Base-by-base conservation (phyloP, 2,113 vertebrate genomes). In the Aspidoscelis tigris region DNA sequence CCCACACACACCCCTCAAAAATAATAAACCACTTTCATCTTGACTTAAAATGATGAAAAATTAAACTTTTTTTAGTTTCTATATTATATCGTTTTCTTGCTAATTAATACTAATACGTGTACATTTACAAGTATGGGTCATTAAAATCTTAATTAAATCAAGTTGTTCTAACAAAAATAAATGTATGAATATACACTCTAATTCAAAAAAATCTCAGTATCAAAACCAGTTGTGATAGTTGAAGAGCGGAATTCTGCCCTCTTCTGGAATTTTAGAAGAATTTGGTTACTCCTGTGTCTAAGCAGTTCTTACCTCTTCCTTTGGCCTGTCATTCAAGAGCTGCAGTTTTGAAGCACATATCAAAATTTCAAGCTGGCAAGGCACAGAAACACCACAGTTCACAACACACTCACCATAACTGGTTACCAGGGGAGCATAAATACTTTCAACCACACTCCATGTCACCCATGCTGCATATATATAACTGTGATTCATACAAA, bases 241-340 rank as follows among this genome's bases (percentile, higher is more conserved):
- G 84, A 93, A 93, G 65, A 79, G 87, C 41, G 87, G 85, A 93
- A 93, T 26, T 85, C 83, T 93, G 94, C 90, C 93, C 92, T 93
- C 94, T 94, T 70, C 89, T 91, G 93, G 92, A 87, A 88, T 0
- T 0, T 33, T 73, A 22, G 22, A 7, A 5, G 1, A 70, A 33
- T 82, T 83, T 81, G 47, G 5, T 24, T 81, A 55, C 66, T 39
- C 41, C 4, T 7, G 20, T 12, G 58, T 22, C 33, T 2, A 41
- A 65, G 43, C 64, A 55, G n/a, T 50, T 39, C 64, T 26, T 10
- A 78, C 44, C 12, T 39, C 7, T 55, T 39, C 10, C 10, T 5
- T 64, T 22, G 33, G 41, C 14, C 53, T 50, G 55, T 71, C 5
- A 24, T 33, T 71, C 66, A 71, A 39, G 47, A 39, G 33, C 21